Evolutionary conservation across 2,113 vertebrate genomes (phyloP).

Genomic region (Coturnix japonica): DNA sequence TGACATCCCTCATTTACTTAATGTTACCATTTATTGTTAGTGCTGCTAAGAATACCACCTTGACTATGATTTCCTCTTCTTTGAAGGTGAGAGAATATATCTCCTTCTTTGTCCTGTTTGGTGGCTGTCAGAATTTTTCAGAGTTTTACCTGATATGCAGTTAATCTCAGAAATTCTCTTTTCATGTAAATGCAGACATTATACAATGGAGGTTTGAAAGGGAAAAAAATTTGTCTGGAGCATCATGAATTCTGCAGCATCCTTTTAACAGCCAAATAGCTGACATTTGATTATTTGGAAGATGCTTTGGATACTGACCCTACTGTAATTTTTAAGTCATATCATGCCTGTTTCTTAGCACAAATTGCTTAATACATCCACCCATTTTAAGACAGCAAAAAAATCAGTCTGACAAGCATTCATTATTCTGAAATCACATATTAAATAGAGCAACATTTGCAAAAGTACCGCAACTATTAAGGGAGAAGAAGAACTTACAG

Average conservation of each 20-base stretch:
- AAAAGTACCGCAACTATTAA: conserved; percentile 53
- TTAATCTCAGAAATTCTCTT: conserved; percentile 23
- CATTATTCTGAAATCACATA: conserved; percentile 66
- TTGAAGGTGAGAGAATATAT: neutral
- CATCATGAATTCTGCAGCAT: neutral
- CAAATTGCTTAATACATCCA: conserved; percentile 63
- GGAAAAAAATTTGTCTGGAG: neutral
- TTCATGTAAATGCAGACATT: neutral
- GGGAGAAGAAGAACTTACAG: conserved; percentile 51
- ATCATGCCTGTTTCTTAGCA: neutral
- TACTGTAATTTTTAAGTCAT: conserved; percentile 38
- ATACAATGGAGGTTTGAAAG: neutral
- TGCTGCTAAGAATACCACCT: neutral
- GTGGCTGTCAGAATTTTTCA: neutral
- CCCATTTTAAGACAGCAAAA: conserved; percentile 56
- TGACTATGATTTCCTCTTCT: neutral
- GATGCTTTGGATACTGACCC: neutral
- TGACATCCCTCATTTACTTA: neutral
- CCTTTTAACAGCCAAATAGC: neutral
- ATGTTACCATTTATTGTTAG: neutral
- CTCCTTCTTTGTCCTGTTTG: neutral
- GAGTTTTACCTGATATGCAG: neutral
- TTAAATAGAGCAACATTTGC: conserved; percentile 42
- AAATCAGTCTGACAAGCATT: conserved; percentile 65
- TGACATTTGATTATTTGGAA: conserved; percentile 39